A percentile compares a stretch with the other conserved stretches of the same genome.
phyloP scores from a whole-genome alignment of 2,888 invertebrate genomes.

The Carcina quercana region DNA sequence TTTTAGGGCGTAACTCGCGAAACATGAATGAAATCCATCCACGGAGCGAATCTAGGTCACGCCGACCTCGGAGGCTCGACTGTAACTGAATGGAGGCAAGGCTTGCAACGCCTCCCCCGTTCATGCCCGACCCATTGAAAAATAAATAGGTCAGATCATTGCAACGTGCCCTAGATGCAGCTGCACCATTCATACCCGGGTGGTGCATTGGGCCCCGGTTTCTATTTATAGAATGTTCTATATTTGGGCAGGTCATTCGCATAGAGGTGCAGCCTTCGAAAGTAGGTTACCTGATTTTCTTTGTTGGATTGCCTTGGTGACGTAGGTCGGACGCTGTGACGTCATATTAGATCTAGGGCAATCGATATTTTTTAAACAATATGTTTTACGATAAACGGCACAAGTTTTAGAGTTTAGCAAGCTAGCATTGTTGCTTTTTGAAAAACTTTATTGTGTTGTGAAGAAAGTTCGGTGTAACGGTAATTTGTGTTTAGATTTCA shows the following conservation, averaged over 20 bases:
- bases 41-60: conserved; percentile 52
- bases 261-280: conserved; percentile 54
- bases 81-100: conserved; percentile 65
- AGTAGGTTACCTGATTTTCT: conserved; percentile 71
- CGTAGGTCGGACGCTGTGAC: conserved; percentile 53
- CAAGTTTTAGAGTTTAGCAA: too few relatives aligned
- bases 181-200: conserved; percentile 58
- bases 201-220: conserved; percentile 41
- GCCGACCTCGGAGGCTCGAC: conserved; percentile 54
- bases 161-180: conserved; percentile 63
- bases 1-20: conserved; percentile 12
- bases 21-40: conserved; percentile 16
- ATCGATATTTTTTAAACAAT: too few relatives aligned
- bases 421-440: too few relatives aligned
- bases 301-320: conserved; percentile 57
- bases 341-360: too few relatives aligned
- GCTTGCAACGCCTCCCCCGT: conserved; percentile 60
- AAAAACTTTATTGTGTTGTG: too few relatives aligned
- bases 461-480: too few relatives aligned
- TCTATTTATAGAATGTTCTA: conserved; percentile 67
- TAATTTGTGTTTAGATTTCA: too few relatives aligned
- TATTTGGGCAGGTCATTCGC: conserved; percentile 70
- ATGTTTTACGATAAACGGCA: too few relatives aligned
- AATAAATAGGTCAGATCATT: conserved; percentile 72
- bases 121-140: conserved; percentile 68